Evolutionary conservation across 2,888 invertebrate species (phyloP).

Genomic region (Scaptomyza cyrtandrae): DNA sequence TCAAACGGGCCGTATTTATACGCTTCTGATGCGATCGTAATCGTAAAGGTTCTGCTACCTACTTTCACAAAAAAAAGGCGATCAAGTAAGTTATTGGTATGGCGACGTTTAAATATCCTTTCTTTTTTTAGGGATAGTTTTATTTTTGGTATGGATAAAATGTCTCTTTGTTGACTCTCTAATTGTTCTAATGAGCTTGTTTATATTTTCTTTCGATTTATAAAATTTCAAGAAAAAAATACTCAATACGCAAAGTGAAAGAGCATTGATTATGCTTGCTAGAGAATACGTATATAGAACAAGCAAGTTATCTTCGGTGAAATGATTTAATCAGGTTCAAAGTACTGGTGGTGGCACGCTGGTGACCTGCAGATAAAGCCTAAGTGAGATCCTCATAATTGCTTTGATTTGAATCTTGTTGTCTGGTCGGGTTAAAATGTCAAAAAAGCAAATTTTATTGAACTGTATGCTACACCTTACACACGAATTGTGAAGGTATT

Average conservation of each 20-base stretch:
- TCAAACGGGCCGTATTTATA: conserved; percentile 59
- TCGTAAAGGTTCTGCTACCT: conserved; percentile 44
- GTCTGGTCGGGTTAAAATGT: neutral
- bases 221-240: too few species aligned
- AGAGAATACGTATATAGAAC: neutral
- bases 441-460: conserved; percentile 17
- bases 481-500: neutral
- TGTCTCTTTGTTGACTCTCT: neutral
- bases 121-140: neutral
- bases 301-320: conserved; percentile 12
- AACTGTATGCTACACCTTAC: conserved; percentile 6
- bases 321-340: conserved; percentile 46
- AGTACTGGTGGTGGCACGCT: conserved; percentile 30
- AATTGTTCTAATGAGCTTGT: neutral
- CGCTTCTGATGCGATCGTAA: conserved; percentile 4
- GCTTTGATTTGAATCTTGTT: conserved; percentile 16
- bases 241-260: neutral
- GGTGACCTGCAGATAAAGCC: conserved; percentile 43
- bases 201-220: too few species aligned
- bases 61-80: conserved; percentile 2
- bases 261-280: neutral
- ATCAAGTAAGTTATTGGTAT: neutral
- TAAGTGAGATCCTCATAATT: neutral
- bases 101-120: conserved; percentile 3
- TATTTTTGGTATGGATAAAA: neutral